Percentiles rank a stretch among this genome's conserved stretches.
Conservation (phyloP, 2,797 vertebrate genomes). For the Siniperca scherzeri region DNA sequence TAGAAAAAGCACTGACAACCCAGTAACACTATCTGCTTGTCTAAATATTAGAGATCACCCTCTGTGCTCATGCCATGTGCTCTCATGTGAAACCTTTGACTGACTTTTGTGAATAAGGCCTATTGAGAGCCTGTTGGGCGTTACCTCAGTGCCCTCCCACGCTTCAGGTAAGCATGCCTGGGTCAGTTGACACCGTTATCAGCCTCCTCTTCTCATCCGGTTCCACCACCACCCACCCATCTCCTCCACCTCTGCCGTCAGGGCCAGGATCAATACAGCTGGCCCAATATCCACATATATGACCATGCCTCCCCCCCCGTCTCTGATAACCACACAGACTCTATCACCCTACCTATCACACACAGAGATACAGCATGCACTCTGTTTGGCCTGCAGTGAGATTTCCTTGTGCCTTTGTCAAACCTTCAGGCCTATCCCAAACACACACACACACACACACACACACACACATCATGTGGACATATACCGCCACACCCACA, state of each 20-base stretch:
- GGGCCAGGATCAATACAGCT: conserved; percentile 85
- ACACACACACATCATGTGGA: conserved; percentile 53
- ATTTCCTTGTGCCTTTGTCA: conserved; percentile 71
- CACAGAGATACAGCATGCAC: conserved; percentile 71
- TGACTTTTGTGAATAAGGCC: conserved; percentile 81
- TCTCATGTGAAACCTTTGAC: conserved; percentile 83
- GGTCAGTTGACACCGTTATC: conserved; percentile 75
- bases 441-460: conserved; percentile 55
- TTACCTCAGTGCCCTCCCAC: conserved; percentile 79
- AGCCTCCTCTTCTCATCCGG: conserved; percentile 69
- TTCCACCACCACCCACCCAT: conserved; percentile 40
- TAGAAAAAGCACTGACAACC: conserved; percentile 49
- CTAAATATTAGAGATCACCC: conserved; percentile 69
- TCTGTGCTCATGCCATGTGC: conserved; percentile 55
- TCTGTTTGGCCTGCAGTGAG: conserved; percentile 71
- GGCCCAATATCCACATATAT: conserved; percentile 79
- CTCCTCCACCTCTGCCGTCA: conserved; percentile 67
- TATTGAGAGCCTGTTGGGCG: conserved; percentile 80
- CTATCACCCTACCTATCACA: conserved; percentile 74
- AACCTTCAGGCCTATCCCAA: conserved; percentile 46
- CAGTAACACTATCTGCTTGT: conserved; percentile 74
- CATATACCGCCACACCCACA: conserved; percentile 43
- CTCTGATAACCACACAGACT: conserved; percentile 81
- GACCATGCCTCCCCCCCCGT: conserved; percentile 42
- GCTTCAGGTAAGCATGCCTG: conserved; percentile 73